Evolutionary conservation across 1,140 invertebrate genomes (phyloP).

Genomic region (Nephila pilipes): DNA sequence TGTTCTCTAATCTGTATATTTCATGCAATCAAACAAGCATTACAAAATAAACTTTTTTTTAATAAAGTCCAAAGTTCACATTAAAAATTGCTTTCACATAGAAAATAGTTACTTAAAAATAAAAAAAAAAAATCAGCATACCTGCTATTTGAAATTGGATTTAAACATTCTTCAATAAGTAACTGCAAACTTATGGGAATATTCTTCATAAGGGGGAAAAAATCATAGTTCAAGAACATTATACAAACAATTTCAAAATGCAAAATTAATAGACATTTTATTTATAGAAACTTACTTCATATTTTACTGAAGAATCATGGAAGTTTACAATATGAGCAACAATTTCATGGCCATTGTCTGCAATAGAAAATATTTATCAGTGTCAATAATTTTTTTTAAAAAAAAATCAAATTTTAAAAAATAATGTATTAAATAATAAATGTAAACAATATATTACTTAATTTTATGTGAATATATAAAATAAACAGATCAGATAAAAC

Average conservation of each 20-base stretch:
- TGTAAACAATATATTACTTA: no score
- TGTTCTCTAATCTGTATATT: no score
- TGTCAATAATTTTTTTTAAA: no score
- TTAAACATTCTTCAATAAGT: slow-evolving; percentile 79
- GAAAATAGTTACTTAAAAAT: not conserved
- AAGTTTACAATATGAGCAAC: slow-evolving; percentile 76
- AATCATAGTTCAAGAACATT: not conserved
- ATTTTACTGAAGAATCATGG: slow-evolving; percentile 62
- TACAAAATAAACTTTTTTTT: no score
- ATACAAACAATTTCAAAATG: not conserved
- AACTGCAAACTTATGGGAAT: slow-evolving; percentile 55
- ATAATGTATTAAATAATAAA: no score
- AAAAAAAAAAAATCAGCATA: not conserved
- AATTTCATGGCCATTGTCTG: slow-evolving; percentile 72
- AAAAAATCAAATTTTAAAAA: no score
- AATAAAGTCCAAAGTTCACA: no score
- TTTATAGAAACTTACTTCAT: slow-evolving; percentile 69
- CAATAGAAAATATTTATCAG: slow-evolving; percentile 7
- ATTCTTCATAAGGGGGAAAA: slow-evolving; percentile 48
- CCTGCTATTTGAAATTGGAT: slow-evolving; percentile 77
- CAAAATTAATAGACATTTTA: not conserved
- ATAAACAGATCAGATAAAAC: no score
- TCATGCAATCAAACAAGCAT: no score
- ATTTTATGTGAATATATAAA: no score
- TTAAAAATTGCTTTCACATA: no score